Evolutionary conservation across 2,888 invertebrate genomes (phyloP).

Genomic region (Andrena camellia): DNA sequence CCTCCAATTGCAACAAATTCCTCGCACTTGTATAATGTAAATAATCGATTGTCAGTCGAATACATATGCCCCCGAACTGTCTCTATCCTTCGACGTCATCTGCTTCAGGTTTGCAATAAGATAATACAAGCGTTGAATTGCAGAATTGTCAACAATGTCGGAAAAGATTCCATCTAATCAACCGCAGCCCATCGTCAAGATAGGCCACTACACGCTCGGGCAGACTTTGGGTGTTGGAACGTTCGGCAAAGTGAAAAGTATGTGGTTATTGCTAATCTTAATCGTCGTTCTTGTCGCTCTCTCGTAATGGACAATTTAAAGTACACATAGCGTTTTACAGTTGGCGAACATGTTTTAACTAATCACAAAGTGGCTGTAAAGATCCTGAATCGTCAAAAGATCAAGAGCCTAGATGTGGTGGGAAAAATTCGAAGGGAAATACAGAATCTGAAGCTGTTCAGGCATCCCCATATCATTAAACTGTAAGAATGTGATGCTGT

Average conservation of each 20-base stretch:
- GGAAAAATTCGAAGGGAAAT: slow-evolving; percentile 99
- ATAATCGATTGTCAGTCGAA: not conserved
- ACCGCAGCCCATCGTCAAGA: slow-evolving; percentile 94
- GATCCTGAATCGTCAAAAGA: slow-evolving; percentile 98
- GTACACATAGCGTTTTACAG: slow-evolving; percentile 83
- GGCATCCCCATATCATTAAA: slow-evolving; percentile 99
- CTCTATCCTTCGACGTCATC: not conserved
- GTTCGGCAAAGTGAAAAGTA: slow-evolving; percentile 99
- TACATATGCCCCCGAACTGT: not conserved
- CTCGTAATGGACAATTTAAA: not conserved
- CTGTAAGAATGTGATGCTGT: slow-evolving; percentile 87
- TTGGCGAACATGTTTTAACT: slow-evolving; percentile 98
- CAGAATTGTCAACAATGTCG: slow-evolving; percentile 74
- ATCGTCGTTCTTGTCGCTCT: too few species aligned
- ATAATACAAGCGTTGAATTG: not conserved
- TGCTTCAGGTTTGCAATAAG: not conserved
- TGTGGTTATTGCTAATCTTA: slow-evolving; percentile 71
- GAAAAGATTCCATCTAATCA: slow-evolving; percentile 79
- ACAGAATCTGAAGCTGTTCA: slow-evolving; percentile 99
- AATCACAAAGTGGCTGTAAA: slow-evolving; percentile 99
- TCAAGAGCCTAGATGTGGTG: slow-evolving; percentile 99
- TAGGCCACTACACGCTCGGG: slow-evolving; percentile 98
- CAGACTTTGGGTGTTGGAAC: slow-evolving; percentile 98
- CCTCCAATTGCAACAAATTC: slow-evolving; percentile 16
- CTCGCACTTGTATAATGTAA: slow-evolving; percentile 23